Evolutionary conservation across 2,888 invertebrate genomes (phyloP).

Genomic region (Amiota minor): DNA sequence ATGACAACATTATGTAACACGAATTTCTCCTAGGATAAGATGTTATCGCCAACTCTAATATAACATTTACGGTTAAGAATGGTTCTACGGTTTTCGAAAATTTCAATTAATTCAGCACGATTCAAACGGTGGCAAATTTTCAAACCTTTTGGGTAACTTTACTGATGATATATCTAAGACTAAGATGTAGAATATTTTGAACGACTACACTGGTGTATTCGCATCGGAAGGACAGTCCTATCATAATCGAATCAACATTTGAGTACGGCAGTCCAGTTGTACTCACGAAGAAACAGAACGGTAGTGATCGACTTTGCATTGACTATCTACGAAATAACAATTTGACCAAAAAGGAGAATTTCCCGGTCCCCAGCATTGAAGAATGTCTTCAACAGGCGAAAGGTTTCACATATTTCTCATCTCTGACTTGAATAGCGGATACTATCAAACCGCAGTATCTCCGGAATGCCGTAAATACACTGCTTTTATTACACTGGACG

Average conservation of each 20-base stretch:
- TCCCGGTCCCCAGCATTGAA: conserved; percentile 42
- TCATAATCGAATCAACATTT: background rate
- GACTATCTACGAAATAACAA: conserved; percentile 10
- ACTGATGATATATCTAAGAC: background rate
- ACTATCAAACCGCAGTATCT: conserved; percentile 39
- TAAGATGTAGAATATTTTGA: background rate
- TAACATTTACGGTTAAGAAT: background rate
- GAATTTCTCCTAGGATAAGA: background rate
- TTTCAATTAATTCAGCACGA: background rate
- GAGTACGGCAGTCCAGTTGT: conserved; percentile 8
- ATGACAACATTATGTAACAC: background rate
- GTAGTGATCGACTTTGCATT: conserved; percentile 26
- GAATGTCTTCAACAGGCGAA: conserved; percentile 35
- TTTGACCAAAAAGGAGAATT: conserved; percentile 34
- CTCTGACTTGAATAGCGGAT: conserved; percentile 36
- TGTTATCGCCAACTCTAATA: background rate
- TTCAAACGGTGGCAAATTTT: conserved; percentile 1
- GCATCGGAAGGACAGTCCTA: too few relatives aligned
- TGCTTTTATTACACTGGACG: conserved; percentile 13
- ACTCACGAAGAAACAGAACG: conserved; percentile 5
- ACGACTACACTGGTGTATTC: background rate
- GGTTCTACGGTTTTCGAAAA: background rate
- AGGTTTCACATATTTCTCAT: conserved; percentile 34
- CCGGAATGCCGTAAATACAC: conserved; percentile 28
- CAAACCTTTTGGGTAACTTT: background rate